Evolutionary conservation across 2,797 vertebrate genomes (phyloP), one percentile per base, ranked within the genome.

Genomic region (Catostomus latipinnis): DNA sequence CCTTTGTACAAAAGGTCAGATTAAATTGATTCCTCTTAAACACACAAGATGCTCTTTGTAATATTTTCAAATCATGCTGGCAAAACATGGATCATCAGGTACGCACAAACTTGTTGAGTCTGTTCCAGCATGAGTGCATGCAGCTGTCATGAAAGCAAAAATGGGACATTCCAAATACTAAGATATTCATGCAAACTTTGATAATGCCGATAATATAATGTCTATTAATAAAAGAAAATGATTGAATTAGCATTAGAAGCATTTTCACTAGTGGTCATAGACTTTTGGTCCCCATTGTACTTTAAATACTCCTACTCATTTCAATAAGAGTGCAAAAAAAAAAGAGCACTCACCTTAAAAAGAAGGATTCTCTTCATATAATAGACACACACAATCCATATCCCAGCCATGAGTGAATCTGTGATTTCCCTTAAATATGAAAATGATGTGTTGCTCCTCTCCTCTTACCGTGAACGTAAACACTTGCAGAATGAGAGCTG

Each of bases 261-360:
- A 70, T 53, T 43, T 43, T 2, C 22, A n/a, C 12, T 3, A 53
- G 18, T 11, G 22, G 6, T 10, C 10, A 56, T 34, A 16, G n/a
- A 71, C 0, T 11, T 71, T 56, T 11, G 2, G 43, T 45, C 4
- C 8, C 22, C n/a, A 63, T 0, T 54, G n/a, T 43, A 66, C 52
- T 48, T 76, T 12, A 56, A 56, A 69, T 3, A 9, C 34, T 65
- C 12, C 3, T 12, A 6, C 22, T 5, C 9, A 8, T 12, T 18
- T 50, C 5, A 61, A 62, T 13, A 4, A 66, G 22, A 5, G 45
- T 45, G 53, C 60, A 43, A 67, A 34, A 18, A 34, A 18, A 61
- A 45, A 76, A 63, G 69, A 71, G 68, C 13, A 82, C 76, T 52
- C 13, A 85, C 84, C 78, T 71, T 57, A 53, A 8, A 48, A 60